Conservation (phyloP, 2,888 invertebrate species). For the Leuctra nigra region DNA sequence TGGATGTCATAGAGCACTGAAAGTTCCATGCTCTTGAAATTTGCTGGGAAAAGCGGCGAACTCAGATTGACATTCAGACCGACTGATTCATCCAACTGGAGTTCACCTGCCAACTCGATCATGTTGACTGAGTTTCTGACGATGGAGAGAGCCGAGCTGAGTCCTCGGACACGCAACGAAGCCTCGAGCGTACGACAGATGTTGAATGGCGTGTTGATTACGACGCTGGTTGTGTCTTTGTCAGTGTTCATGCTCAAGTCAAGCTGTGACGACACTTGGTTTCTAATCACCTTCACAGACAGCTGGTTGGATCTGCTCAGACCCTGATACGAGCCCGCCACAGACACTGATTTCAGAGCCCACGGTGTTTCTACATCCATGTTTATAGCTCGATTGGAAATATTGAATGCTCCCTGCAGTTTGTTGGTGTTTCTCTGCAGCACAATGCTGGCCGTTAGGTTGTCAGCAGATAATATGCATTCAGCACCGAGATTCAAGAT, state of each 20-base stretch:
- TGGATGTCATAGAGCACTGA: too few species aligned
- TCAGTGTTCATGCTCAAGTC: neutral
- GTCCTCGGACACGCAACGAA: neutral
- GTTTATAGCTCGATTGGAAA: neutral
- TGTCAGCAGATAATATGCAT: conserved; percentile 14
- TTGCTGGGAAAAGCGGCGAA: neutral
- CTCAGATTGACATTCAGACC: neutral
- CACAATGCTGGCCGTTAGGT: neutral
- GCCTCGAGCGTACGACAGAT: neutral
- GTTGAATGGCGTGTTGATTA: conserved; percentile 2
- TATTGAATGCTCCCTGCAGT: neutral
- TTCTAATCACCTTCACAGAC: neutral
- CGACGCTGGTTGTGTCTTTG: conserved; percentile 1
- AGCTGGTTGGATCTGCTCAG: neutral
- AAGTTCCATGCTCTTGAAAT: too few species aligned
- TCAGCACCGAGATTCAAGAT: conserved; percentile 8
- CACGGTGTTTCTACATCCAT: conserved; percentile 20
- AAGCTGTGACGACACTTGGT: too few species aligned
- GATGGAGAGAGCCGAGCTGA: neutral
- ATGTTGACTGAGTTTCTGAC: neutral
- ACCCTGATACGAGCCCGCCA: conserved; percentile 27
- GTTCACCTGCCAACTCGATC: neutral
- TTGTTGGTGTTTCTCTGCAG: neutral
- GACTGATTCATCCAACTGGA: neutral
- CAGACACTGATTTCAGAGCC: conserved; percentile 7